Evolutionary conservation across 2,113 vertebrate genomes (phyloP), one percentile per base, ranked within the genome.

Genomic region (Chionis minor): DNA sequence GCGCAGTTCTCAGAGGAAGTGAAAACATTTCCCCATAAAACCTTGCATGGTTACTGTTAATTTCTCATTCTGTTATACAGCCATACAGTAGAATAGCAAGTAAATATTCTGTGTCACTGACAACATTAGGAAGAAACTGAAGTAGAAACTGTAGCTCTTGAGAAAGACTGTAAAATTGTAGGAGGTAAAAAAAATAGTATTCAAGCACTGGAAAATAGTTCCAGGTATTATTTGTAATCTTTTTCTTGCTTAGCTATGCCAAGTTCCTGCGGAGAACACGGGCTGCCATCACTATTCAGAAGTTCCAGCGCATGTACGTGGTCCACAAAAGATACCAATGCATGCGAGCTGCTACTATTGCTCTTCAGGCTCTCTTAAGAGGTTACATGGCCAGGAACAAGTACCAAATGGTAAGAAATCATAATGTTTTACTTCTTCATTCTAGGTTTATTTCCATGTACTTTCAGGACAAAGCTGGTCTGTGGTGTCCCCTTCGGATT

Each of bases 221-320:
- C 19, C 42, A 85, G 35, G 40, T 86, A 6, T 30, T 71, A 49
- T 49, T 70, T 85, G 22, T 45, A 16, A 72, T 70, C 12, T 28
- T 47, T 26, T 65, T 70, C 88, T 85, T 94, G 47, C 23, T 16
- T 61, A 99, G 99, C 96, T 97, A 99, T 94, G 99, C 98, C 70
- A 99, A 97, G 94, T 99, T 99, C 95, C 96, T 99, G 97, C 98
- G 99, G 38, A 99, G 99, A 95, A 99, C 99, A 47, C 98, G 97
- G 79, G 99, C 99, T 19, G 99, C 99, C 86, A 98, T 97, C 96
- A 74, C 97, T 90, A 99, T 99, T 91, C 99, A 99, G 98, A 99
- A 99, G 97, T 99, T 98, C 96, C 99, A 98, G 98, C 98, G 99
- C 88, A 99, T 99, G 99, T 99, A 96, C 3, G 97, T 98, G 92